Evolutionary conservation across 2,888 invertebrate species (phyloP).

Genomic region (Podabrus alpinus): DNA sequence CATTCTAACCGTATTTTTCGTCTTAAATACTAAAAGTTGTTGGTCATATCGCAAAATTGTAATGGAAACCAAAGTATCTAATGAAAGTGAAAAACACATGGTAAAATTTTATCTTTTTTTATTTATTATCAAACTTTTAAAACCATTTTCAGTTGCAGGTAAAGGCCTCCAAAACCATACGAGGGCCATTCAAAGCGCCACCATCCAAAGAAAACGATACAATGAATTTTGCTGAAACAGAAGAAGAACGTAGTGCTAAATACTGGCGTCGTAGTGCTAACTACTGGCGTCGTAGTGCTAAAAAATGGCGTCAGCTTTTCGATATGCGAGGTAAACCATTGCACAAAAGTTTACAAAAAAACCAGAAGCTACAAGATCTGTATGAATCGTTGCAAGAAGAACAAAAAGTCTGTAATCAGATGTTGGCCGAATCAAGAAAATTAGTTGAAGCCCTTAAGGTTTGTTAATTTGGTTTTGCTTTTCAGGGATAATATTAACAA

Average conservation of each 20-base stretch:
- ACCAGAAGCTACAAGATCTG: constrained; percentile 62
- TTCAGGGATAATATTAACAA: neutral
- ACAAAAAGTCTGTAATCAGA: constrained; percentile 68
- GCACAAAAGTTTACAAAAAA: constrained; percentile 74
- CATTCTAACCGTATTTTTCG: neutral
- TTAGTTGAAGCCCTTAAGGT: constrained; percentile 78
- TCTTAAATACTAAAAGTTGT: neutral
- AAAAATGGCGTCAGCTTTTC: constrained; percentile 73
- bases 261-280: too few species aligned
- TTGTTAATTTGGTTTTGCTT: constrained; percentile 33
- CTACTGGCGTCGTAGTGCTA: too few species aligned
- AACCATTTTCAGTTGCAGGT: constrained; percentile 53
- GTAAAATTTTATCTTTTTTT: neutral
- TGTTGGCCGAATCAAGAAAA: constrained; percentile 75
- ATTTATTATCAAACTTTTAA: neutral
- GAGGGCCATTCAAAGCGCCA: constrained; percentile 75
- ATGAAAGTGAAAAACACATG: neutral
- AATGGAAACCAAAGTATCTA: neutral
- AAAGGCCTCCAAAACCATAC: constrained; percentile 59
- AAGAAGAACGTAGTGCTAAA: constrained; percentile 71
- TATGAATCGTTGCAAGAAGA: constrained; percentile 61
- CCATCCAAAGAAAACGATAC: constrained; percentile 73
- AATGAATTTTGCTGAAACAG: constrained; percentile 75
- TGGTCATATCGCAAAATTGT: neutral
- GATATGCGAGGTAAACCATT: constrained; percentile 74